phyloP scores from a whole-genome alignment of 2,113 vertebrate genomes.

The Campylomormyrus numenius region DNA sequence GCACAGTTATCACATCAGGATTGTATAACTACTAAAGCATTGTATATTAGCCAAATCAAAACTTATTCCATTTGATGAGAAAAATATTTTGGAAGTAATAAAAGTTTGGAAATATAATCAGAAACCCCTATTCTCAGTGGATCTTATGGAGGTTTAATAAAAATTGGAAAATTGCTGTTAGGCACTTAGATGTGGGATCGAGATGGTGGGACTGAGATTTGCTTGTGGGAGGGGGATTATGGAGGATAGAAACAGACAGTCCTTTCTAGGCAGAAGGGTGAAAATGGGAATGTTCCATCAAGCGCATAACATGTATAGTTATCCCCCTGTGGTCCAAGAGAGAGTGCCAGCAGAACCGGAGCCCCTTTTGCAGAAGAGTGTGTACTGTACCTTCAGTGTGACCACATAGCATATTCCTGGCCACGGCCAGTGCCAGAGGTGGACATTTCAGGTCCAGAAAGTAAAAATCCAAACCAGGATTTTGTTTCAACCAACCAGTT shows the following conservation, averaged over 20 bases:
- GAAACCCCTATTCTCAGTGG: neutral
- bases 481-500: no score
- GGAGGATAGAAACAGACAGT: neutral
- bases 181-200: neutral
- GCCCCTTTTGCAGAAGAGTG: neutral
- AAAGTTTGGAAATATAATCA: neutral
- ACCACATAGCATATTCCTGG: neutral
- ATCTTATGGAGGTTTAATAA: neutral
- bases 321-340: neutral
- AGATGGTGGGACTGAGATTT: neutral
- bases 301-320: neutral
- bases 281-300: neutral
- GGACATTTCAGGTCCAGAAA: no score
- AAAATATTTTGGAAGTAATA: neutral
- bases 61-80: neutral
- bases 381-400: neutral
- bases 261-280: neutral
- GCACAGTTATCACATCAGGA: neutral
- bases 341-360: neutral
- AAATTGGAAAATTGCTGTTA: neutral
- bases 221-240: neutral
- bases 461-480: no score
- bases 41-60: neutral
- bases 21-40: neutral
- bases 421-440: neutral